A percentile compares a stretch with the other conserved stretches of the same genome.
Evolutionary conservation across 2,888 invertebrate genomes (phyloP).

Genomic region (Timema podura): DNA sequence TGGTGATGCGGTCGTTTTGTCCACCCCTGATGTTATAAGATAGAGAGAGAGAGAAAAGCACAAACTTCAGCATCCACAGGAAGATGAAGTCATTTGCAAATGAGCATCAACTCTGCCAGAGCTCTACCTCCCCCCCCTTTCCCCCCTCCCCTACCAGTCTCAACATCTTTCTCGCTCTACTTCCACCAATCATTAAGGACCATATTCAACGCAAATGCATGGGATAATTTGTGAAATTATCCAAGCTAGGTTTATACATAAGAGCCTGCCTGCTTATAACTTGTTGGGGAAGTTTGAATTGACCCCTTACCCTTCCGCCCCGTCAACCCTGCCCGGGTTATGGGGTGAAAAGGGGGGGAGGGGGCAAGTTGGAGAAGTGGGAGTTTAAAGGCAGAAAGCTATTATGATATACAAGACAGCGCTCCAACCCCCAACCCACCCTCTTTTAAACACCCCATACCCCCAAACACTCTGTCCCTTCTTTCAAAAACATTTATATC

Average conservation of each 20-base stretch:
- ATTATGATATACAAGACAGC: too few relatives aligned
- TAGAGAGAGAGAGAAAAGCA: constrained; percentile 20
- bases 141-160: too few relatives aligned
- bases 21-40: constrained; percentile 2
- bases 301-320: too few relatives aligned
- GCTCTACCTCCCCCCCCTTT: background rate
- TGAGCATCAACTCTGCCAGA: constrained; percentile 25
- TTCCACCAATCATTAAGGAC: constrained; percentile 36
- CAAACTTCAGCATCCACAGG: constrained; percentile 22
- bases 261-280: background rate
- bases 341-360: too few relatives aligned
- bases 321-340: too few relatives aligned
- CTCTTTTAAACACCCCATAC: too few relatives aligned
- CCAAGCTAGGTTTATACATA: constrained; percentile 35
- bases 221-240: constrained; percentile 46
- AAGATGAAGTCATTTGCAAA: constrained; percentile 33
- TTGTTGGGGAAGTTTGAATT: too few relatives aligned
- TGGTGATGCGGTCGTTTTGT: background rate
- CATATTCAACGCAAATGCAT: constrained; percentile 43
- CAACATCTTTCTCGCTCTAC: constrained; percentile 15
- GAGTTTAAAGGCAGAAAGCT: too few relatives aligned
- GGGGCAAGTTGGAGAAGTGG: too few relatives aligned
- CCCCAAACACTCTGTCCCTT: too few relatives aligned
- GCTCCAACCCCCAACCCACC: too few relatives aligned
- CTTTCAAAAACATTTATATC: too few relatives aligned